Evolutionary conservation across 2,113 vertebrate species (phyloP), one percentile per base, ranked within the genome.

Genomic region (Aythya baeri): DNA sequence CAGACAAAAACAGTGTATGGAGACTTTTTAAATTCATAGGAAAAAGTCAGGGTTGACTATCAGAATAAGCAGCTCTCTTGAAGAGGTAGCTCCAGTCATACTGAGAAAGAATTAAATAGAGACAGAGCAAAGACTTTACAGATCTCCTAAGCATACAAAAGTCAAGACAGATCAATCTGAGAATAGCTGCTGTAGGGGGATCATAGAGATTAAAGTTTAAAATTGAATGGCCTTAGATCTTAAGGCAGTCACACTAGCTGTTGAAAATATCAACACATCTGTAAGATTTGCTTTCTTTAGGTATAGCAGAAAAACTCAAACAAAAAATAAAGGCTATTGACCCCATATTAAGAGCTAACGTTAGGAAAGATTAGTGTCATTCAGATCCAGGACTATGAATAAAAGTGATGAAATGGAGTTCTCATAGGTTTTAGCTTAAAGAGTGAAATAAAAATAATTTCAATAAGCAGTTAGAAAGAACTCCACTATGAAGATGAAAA

Each of bases 111-210:
- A 94, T 83, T 86, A 77, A 88, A 92, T 54, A 86, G 54, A 91
- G 66, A 63, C 55, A 70, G 88, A 86, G 91, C 25, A 96, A 95
- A 71, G 76, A 95, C 74, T 95, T 96, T 88, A 94, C 63, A 92
- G 63, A 89, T 94, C 92, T 97, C 93, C 94, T 88, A 96, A 95
- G 92, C 71, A 83, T 76, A 92, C 29, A 86, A 85, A 94, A 96
- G 91, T 87, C 88, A 84, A 90, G 78, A 82, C 66, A 96, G 94
- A 89, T 93, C 85, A 95, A 10, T 81, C 85, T 78, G 83, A 72
- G 92, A 94, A 94, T 31, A 93, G 89, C 89, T 95, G 83, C 91
- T 93, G 20, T 55, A 91, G 68, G 86, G 13, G 59, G 54, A 91
- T 96, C 11, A 38, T 74, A 95, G 46, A 96, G 65, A 96, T 94